A percentile compares a stretch with the other conserved stretches of the same genome.
These are phyloP conservation scores for Rhaphigaster nebulosa DNA, from an alignment of 2,888 invertebrate species.

Conservation along the genomic window DNA sequence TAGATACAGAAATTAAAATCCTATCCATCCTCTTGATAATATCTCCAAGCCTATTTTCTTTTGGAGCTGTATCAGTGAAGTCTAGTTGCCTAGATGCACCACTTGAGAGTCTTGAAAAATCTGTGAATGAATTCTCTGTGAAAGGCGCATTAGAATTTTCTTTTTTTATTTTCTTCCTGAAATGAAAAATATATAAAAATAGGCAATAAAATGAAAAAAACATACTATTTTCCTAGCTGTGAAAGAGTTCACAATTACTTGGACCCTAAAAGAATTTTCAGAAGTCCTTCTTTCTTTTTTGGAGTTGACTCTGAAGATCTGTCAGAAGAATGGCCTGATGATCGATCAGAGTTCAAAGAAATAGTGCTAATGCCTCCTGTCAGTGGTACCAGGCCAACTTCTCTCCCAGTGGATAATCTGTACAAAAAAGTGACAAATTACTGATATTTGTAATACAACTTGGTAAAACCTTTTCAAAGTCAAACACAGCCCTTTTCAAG, in stretches of 20 bases:
- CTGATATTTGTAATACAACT: neutral
- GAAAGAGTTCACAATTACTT: constrained; percentile 26
- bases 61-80: constrained; percentile 45
- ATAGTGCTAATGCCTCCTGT: neutral
- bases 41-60: constrained; percentile 60
- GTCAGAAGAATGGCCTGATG: constrained; percentile 40
- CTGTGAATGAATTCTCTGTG: constrained; percentile 45
- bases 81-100: neutral
- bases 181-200: neutral
- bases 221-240: neutral
- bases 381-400: constrained; percentile 46
- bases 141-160: neutral
- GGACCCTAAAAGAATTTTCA: constrained; percentile 31
- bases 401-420: constrained; percentile 42
- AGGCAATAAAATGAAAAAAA: neutral
- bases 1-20: constrained; percentile 53
- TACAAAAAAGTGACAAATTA: neutral
- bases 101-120: constrained; percentile 39
- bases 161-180: constrained; percentile 35
- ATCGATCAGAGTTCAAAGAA: constrained; percentile 38
- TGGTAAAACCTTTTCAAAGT: neutral
- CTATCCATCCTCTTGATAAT: constrained; percentile 63
- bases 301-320: constrained; percentile 53
- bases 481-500: neutral
- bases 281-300: constrained; percentile 48